Evolutionary conservation across 1,140 invertebrate genomes (phyloP), one percentile per base, ranked within the genome.

Genomic region (Adelges cooleyi): DNA sequence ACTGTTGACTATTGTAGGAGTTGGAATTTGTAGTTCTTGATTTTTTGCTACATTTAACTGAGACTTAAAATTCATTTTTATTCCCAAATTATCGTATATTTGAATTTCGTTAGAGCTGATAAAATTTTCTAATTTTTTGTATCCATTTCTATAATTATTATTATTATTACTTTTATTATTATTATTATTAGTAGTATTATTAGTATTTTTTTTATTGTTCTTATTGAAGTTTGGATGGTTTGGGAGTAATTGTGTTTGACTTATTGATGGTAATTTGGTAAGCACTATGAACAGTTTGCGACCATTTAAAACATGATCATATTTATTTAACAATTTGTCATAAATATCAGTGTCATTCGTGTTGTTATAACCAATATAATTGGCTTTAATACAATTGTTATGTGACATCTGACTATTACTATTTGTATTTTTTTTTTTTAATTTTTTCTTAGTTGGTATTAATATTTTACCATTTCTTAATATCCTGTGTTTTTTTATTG

Each of bases 121-220:
- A 62, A 27, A 62, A 15, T 62, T 25, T 62, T 62, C 56, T 33
- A 62, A 33, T 29, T 62, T 62, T n/a, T 22, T 62, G 33, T 62
- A 62, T 18, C 33, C 17, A 48, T 46, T 48, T 48, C 44, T 59
- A 44, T n/a, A 18, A 29, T 27, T 40, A 9, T 44, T 56, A 56
- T 42, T 25, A 8, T 42, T 56, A 48, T 46, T n/a, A n/a, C 13
- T n/a, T n/a, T n/a, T n/a, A n/a, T n/a, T n/a, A n/a, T n/a, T n/a
- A n/a, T n/a, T n/a, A n/a, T n/a, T n/a, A n/a, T n/a, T n/a, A n/a
- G n/a, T n/a, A n/a, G n/a, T n/a, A n/a, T n/a, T n/a, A n/a, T n/a
- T n/a, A n/a, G n/a, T n/a, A n/a, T n/a, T n/a, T n/a, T n/a, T n/a
- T n/a, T n/a, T n/a, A n/a, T n/a, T n/a, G n/a, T n/a, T n/a, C n/a